Conservation (phyloP, 2,797 vertebrate genomes). For the Margarornis squamiger region DNA sequence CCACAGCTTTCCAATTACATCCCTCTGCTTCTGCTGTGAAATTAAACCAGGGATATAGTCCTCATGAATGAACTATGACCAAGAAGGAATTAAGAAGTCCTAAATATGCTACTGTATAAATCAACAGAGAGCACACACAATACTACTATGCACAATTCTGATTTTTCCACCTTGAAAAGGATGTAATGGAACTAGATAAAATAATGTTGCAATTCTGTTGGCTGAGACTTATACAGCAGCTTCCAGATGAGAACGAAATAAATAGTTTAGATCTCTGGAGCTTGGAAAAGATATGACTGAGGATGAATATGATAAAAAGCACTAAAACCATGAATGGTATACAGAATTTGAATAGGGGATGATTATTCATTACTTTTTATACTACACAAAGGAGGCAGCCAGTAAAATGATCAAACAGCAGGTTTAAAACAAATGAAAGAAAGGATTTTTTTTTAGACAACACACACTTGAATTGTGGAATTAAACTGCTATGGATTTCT, state of each 20-base stretch:
- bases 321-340: slow-evolving; percentile 2
- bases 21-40: background rate
- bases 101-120: background rate
- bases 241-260: slow-evolving; percentile 23
- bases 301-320: background rate
- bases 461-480: background rate
- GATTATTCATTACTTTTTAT: slow-evolving; percentile 34
- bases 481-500: background rate
- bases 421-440: slow-evolving; percentile 32
- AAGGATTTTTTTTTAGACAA: background rate
- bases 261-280: slow-evolving; percentile 23
- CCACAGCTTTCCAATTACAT: background rate
- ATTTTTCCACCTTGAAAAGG: slow-evolving; percentile 19
- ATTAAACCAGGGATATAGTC: background rate
- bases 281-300: slow-evolving; percentile 15
- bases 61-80: background rate
- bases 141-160: background rate
- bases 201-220: background rate
- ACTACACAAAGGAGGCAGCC: background rate
- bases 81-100: background rate
- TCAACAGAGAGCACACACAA: background rate
- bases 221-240: background rate
- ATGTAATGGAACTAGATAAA: background rate
- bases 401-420: slow-evolving; percentile 28
- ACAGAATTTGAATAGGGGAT: slow-evolving; percentile 36